Evolutionary conservation across 2,113 vertebrate genomes (phyloP).

Genomic region (Larimichthys polyactis): DNA sequence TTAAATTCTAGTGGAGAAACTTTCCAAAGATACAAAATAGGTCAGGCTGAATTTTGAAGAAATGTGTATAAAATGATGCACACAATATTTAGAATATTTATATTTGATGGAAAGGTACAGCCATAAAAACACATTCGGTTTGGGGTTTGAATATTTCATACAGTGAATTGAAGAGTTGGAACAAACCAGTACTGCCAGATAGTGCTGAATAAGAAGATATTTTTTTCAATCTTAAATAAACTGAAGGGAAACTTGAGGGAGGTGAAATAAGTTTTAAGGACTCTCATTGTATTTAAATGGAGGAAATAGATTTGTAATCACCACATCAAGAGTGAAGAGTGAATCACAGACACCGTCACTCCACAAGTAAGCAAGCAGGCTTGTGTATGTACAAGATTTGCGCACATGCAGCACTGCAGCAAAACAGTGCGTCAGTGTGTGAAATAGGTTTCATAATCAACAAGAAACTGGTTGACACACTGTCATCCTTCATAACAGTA

Average conservation of each 20-base stretch:
- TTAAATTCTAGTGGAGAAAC: constrained; percentile 4
- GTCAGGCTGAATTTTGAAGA: constrained; percentile 3
- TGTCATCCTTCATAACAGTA: constrained; percentile 67
- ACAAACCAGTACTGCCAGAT: not conserved
- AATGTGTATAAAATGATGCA: not conserved
- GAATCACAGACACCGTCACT: constrained; percentile 1
- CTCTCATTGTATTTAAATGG: not conserved
- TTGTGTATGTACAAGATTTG: constrained; percentile 15
- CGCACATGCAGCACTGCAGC: constrained; percentile 36
- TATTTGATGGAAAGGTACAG: not conserved
- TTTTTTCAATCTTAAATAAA: not conserved
- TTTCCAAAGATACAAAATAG: constrained; percentile 8
- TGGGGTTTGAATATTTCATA: not conserved
- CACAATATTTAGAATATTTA: not conserved
- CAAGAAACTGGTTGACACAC: constrained; percentile 71
- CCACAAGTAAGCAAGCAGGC: constrained; percentile 1
- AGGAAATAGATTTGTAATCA: constrained; percentile 19
- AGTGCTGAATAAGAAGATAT: not conserved
- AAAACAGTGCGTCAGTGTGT: constrained; percentile 51
- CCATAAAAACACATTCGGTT: not conserved
- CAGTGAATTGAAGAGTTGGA: not conserved
- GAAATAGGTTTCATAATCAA: constrained; percentile 75
- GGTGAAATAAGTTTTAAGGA: not conserved
- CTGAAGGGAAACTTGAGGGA: too few species aligned
- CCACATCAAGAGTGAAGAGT: not conserved